These are phyloP conservation scores for Leucopsar rothschildi DNA, from an alignment of 2,113 vertebrate species.

Conservation along the genomic window DNA sequence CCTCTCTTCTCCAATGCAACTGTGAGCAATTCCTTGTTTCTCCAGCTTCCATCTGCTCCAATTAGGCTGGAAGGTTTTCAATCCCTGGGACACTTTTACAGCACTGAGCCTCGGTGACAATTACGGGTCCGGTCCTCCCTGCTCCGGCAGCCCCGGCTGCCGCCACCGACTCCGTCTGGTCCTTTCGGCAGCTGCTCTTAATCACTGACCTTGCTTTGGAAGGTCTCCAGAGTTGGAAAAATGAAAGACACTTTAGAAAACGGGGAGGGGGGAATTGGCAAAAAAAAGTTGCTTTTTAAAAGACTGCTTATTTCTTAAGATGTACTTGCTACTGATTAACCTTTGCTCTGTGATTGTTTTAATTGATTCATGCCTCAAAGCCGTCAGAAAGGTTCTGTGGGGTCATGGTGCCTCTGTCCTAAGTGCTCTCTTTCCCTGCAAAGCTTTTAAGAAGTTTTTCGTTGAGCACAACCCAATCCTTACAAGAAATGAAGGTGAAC, in stretches of 20 bases:
- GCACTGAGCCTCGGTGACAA: neutral
- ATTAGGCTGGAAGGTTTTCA: neutral
- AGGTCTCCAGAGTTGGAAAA: neutral
- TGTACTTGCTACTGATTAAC: conserved; percentile 16
- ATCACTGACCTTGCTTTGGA: conserved; percentile 5
- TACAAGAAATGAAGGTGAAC: neutral
- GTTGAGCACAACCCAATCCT: neutral
- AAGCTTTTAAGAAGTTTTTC: neutral
- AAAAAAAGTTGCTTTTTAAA: neutral
- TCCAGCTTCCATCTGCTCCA: neutral
- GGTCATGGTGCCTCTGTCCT: neutral
- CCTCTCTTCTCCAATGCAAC: neutral
- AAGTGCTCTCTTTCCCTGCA: neutral
- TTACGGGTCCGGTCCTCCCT: neutral
- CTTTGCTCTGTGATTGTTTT: neutral
- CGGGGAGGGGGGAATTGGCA: neutral
- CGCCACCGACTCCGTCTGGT: neutral
- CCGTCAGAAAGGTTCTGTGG: neutral
- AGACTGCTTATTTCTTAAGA: conserved; percentile 1
- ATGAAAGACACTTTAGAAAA: conserved; percentile 1
- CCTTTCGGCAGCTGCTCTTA: neutral
- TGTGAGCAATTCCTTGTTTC: neutral
- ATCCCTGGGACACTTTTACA: neutral
- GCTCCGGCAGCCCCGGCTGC: neutral
- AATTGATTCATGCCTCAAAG: neutral